These are phyloP conservation scores for Agapornis canus DNA, from an alignment of 2,797 vertebrate genomes.

Conservation along the genomic window DNA sequence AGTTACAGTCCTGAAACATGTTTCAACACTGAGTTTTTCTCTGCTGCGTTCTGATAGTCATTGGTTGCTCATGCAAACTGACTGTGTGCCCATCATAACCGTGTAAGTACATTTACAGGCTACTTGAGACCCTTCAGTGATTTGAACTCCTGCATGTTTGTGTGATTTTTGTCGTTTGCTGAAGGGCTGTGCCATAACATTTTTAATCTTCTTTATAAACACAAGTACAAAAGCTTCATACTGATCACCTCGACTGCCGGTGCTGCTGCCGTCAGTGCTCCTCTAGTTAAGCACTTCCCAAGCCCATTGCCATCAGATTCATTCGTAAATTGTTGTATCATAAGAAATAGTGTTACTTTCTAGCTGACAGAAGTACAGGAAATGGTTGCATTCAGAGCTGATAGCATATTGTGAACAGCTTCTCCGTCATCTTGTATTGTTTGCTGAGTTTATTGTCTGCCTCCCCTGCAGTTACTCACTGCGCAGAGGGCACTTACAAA, in stretches of 20 bases:
- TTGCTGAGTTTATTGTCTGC: not conserved
- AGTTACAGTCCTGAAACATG: not conserved
- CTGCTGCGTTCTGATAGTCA: not conserved
- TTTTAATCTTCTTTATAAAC: not conserved
- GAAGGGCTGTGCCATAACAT: not conserved
- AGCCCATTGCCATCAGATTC: not conserved
- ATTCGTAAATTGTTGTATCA: accelerated
- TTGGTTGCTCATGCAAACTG: not conserved
- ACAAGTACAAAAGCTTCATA: not conserved
- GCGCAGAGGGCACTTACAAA: not conserved
- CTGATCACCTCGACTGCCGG: not conserved
- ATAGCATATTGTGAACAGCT: not conserved
- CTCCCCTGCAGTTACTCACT: not conserved
- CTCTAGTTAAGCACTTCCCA: not conserved
- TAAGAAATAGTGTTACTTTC: not conserved
- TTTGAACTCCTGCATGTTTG: not conserved
- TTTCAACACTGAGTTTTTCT: not conserved
- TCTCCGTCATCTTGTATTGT: not conserved
- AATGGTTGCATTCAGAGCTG: not conserved
- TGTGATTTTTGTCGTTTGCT: not conserved
- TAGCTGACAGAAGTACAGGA: not conserved
- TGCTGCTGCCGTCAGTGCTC: not conserved
- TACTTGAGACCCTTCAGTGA: not conserved
- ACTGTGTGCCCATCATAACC: not conserved
- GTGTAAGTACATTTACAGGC: not conserved